Conservation (phyloP, 2,113 vertebrate genomes). For the Talpa occidentalis region DNA sequence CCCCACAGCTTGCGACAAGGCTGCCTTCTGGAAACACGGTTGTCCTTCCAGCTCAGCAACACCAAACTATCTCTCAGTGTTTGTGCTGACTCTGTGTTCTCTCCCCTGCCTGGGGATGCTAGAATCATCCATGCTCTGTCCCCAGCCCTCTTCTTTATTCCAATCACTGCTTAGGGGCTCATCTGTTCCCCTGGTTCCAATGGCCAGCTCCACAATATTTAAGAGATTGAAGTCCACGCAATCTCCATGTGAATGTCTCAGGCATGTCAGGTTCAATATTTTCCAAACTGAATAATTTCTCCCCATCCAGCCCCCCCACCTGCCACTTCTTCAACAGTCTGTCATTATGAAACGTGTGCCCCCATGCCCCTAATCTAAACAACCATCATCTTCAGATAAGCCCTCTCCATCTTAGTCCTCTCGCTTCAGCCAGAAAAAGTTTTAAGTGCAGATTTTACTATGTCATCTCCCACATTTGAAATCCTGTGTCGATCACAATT, state of each 20-base stretch:
- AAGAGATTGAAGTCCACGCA: background rate
- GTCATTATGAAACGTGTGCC: background rate
- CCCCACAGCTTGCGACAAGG: background rate
- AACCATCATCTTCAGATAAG: background rate
- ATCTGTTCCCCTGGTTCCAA: background rate
- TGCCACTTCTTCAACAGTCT: background rate
- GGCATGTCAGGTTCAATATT: background rate
- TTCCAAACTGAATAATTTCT: background rate
- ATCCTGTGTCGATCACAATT: background rate
- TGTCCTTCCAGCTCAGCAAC: background rate
- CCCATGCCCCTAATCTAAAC: background rate
- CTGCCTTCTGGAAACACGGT: background rate
- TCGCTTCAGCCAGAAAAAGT: background rate
- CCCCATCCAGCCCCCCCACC: background rate
- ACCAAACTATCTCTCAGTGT: background rate
- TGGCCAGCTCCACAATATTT: background rate
- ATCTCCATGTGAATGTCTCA: background rate
- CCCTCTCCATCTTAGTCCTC: background rate
- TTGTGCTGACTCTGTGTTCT: background rate
- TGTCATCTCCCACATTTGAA: conserved; percentile 9
- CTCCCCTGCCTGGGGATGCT: background rate
- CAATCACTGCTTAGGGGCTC: background rate
- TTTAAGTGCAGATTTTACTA: background rate
- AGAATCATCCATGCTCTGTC: background rate
- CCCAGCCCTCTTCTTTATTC: background rate